Percentiles rank a stretch among this genome's conserved stretches.
These are phyloP conservation scores for Emys orbicularis DNA, from an alignment of 2,797 vertebrate genomes.

Conservation along the genomic window DNA sequence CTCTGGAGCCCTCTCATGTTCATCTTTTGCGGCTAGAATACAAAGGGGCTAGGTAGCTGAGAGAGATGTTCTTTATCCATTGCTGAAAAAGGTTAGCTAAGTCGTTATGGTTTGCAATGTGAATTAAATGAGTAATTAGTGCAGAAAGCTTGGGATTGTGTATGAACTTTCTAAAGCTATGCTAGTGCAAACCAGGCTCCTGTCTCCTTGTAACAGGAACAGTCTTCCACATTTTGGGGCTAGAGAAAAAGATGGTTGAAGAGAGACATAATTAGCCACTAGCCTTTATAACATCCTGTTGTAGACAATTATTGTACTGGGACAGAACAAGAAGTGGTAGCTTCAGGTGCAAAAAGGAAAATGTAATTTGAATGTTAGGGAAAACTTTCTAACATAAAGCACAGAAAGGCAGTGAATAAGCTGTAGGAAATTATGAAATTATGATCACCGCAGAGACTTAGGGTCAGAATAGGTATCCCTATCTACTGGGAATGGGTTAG, in stretches of 20 bases:
- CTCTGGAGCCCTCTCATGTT: background rate
- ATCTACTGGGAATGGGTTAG: background rate
- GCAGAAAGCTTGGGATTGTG: background rate
- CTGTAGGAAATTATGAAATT: background rate
- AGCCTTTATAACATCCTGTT: background rate
- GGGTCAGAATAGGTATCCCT: background rate
- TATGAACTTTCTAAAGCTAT: background rate
- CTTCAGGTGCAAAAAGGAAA: background rate
- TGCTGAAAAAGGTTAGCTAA: background rate
- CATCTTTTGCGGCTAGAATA: background rate
- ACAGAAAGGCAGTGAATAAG: constrained; percentile 12
- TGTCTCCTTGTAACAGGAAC: background rate
- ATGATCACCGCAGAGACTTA: background rate
- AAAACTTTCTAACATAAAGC: constrained; percentile 4
- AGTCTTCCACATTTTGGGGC: background rate
- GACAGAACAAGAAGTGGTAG: constrained; percentile 25
- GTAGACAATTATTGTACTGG: constrained; percentile 28
- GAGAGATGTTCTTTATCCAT: background rate
- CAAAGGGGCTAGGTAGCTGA: background rate
- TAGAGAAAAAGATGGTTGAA: constrained; percentile 24
- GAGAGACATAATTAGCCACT: constrained; percentile 31
- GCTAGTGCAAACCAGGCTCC: background rate
- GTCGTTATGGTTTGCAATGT: background rate
- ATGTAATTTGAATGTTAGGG: background rate
- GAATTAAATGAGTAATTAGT: background rate